Base-by-base conservation (phyloP, 2,797 vertebrate genomes). In the Coregonus suidteri region DNA sequence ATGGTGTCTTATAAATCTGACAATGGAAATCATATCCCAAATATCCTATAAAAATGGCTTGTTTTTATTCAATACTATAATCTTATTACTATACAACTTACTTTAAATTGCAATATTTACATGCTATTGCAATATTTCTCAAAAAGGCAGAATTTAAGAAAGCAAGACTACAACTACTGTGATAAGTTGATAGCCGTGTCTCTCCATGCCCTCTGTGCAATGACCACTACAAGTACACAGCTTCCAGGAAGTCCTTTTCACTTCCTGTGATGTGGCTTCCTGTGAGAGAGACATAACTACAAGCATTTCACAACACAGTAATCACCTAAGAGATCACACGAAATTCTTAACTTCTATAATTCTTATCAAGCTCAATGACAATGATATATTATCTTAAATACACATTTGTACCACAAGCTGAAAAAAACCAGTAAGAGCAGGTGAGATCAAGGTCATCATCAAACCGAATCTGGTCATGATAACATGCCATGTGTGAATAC, bases 371-470 rank as follows among this genome's bases (percentile, higher is more conserved):
- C 75, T 77, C 75, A 75, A 75, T 7, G 15, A 74, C 6, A 79
- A 71, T 37, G 59, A 35, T 82, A 62, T 59, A 71, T 68, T 68
- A 68, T 68, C 52, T 74, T 76, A 82, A 53, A 83, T 76, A 79
- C 54, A 62, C 77, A 73, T 64, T 79, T 74, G 83, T 64, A 82
- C 68, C 84, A 83, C 71, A 83, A 85, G 81, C 88, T 89, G 85
- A 82, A 84, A 81, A 34, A 81, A 78, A 89, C n/a, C 71, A 81
- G 51, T 31, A 71, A 78, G 82, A 81, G 78, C 77, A 79, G 86
- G 80, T 83, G 80, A 88, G 82, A 86, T 90, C 76, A 83, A 87
- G 84, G 74, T 88, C 20, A 78, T 80, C 79, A 79, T 74, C 67
- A 78, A 82, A 82, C 64, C 74, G 79, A 90, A 86, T 89, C 5